A percentile compares a stretch with the other conserved stretches of the same genome.
These are phyloP conservation scores for Sturnus vulgaris DNA, from an alignment of 2,113 vertebrate species.

Conservation along the genomic window DNA sequence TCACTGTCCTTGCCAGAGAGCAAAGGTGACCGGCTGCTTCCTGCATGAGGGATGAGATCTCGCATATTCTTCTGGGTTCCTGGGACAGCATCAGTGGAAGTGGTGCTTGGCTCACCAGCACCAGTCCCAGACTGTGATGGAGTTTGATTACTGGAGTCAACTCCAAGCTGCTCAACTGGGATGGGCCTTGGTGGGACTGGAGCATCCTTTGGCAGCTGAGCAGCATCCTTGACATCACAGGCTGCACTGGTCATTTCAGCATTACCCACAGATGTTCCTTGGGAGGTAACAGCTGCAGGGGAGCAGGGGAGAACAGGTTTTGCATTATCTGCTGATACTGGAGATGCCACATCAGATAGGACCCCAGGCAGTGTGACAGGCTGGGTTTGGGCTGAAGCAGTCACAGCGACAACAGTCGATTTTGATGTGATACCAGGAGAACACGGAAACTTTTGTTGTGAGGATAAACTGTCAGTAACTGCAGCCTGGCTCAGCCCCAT, in stretches of 20 bases:
- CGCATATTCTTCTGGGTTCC: not conserved
- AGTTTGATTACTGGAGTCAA: constrained; percentile 41
- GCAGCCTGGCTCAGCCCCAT: constrained; percentile 5
- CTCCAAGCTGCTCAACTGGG: constrained; percentile 73
- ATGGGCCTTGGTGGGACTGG: constrained; percentile 35
- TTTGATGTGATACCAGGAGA: not conserved
- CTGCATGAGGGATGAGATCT: not conserved
- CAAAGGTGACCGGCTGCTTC: not conserved
- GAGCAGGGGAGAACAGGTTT: not conserved
- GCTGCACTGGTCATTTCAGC: not conserved
- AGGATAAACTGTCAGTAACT: not conserved
- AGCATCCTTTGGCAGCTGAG: not conserved
- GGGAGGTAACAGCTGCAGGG: not conserved
- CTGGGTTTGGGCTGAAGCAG: constrained; percentile 37
- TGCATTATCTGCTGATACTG: not conserved
- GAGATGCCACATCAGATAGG: constrained; percentile 7
- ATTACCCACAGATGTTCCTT: not conserved
- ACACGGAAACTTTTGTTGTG: not conserved
- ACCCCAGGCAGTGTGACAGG: not conserved
- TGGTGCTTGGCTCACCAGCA: not conserved
- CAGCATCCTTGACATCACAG: not conserved
- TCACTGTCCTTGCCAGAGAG: not conserved
- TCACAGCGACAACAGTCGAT: constrained; percentile 9
- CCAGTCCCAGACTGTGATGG: not conserved
- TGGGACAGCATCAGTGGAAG: not conserved